These are phyloP conservation scores for Sebastes kiyomatsui DNA, from an alignment of 2,797 vertebrate species.

Conservation along the genomic window DNA sequence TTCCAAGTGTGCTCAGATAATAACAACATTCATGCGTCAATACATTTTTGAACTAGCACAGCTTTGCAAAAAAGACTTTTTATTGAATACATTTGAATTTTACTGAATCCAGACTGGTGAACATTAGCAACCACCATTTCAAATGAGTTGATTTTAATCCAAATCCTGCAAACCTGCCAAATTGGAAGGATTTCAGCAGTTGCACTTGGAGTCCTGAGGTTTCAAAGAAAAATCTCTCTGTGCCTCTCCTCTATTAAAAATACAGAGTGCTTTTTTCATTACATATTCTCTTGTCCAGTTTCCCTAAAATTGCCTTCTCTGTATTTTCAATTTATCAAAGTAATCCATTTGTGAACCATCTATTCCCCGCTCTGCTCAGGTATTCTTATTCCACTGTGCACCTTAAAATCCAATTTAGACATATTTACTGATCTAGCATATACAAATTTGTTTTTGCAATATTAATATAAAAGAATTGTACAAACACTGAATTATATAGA, in stretches of 20 bases:
- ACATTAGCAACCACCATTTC: conserved; percentile 13
- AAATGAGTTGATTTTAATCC: conserved; percentile 30
- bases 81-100: conserved; percentile 14
- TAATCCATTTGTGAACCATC: conserved; percentile 38
- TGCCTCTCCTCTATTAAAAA: conserved; percentile 9
- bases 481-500: conserved; percentile 5
- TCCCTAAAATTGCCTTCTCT: conserved; percentile 32
- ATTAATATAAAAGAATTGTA: conserved; percentile 1
- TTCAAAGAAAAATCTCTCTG: conserved; percentile 29
- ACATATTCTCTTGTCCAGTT: conserved; percentile 27
- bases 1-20: not conserved
- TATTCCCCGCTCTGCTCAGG: conserved; percentile 24
- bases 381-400: conserved; percentile 12
- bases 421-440: conserved; percentile 1
- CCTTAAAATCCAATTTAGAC: conserved; percentile 29
- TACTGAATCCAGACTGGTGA: conserved; percentile 9
- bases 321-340: conserved; percentile 44
- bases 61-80: not conserved
- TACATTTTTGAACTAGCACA: not conserved
- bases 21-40: not conserved
- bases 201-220: conserved; percentile 16
- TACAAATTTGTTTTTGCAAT: conserved; percentile 8
- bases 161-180: conserved; percentile 26
- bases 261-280: conserved; percentile 39
- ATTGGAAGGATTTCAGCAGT: conserved; percentile 38